Percentiles rank a stretch among this genome's conserved stretches.
phyloP scores from a whole-genome alignment of 2,113 vertebrate species.

The Eurypyga helias region DNA sequence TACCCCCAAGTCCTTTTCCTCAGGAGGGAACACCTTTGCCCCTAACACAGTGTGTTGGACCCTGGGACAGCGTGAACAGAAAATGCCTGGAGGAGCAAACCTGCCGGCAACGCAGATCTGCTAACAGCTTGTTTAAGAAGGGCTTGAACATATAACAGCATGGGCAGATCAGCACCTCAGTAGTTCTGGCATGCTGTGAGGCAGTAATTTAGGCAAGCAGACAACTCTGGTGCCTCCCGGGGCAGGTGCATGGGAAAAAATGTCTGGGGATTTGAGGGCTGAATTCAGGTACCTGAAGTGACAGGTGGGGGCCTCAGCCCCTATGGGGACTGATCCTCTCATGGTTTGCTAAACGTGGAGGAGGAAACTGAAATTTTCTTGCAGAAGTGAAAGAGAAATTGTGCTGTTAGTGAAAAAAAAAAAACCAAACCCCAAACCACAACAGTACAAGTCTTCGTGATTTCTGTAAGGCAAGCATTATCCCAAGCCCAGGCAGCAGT shows the following conservation, averaged over 20 bases:
- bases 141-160: neutral
- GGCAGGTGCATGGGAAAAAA: neutral
- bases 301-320: neutral
- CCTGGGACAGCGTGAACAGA: neutral
- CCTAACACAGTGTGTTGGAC: neutral
- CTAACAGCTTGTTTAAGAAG: neutral
- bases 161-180: neutral
- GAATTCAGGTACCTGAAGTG: neutral
- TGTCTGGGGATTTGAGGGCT: neutral
- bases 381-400: neutral
- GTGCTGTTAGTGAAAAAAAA: neutral
- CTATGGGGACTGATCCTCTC: neutral
- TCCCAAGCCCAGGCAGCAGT: neutral
- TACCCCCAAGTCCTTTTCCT: no score
- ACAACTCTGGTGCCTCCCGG: neutral
- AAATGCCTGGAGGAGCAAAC: neutral
- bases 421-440: no score
- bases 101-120: neutral
- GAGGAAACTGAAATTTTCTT: neutral
- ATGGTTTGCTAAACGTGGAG: neutral
- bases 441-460: neutral
- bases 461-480: neutral
- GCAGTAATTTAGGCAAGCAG: neutral
- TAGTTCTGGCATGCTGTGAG: neutral
- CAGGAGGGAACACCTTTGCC: neutral